Base-by-base conservation (phyloP, 2,888 invertebrate genomes). In the Formica aserva region DNA sequence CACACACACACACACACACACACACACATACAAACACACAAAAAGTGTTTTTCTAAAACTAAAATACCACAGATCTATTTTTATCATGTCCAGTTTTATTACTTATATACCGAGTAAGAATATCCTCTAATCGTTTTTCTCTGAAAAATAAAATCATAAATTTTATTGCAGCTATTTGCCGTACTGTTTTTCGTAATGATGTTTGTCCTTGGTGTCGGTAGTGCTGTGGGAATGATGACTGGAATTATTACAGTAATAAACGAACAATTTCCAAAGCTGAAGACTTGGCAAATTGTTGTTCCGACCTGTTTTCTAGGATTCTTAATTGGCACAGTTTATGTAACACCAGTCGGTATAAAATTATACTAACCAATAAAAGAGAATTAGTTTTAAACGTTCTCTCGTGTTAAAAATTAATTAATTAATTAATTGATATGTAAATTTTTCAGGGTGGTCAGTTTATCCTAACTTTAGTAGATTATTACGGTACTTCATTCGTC, bases 121-220 rank as follows among this genome's bases (percentile, higher is more conserved):
- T 15, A 60, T 41, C 13, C 6, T 2, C 32, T 8, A 18, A 32
- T 9, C 8, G 9, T 32, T 62, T 35, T 32, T 35, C 8, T 32
- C 9, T 2, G 45, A 75, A 48, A 29, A 52, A 66, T 18, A 13
- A 38, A 22, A 48, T 29, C 15, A 48, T 72, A 63, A 48, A 18
- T 52, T 66, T 41, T 55, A 52, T 55, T 97, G 1, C 97, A 95
- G 95, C 88, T 96, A 11, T 96, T 96, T 90, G 94, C 96, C 0
- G 94, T 95, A 2, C 88, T 96, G 13, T 96, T 96, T 90, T 96
- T 96, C 92, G 91, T 95, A 32, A 96, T 96, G 96, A 91, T 96
- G 74, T 95, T 95, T 92, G 95, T 95, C 3, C 92, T 96, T 83
- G 96, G 95, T 18, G 94, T 96, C 18, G 96, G 96, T 35, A 95